Percentiles rank a stretch among this genome's conserved stretches.
phyloP scores from a whole-genome alignment of 2,888 invertebrate genomes.

The Luperina testacea region DNA sequence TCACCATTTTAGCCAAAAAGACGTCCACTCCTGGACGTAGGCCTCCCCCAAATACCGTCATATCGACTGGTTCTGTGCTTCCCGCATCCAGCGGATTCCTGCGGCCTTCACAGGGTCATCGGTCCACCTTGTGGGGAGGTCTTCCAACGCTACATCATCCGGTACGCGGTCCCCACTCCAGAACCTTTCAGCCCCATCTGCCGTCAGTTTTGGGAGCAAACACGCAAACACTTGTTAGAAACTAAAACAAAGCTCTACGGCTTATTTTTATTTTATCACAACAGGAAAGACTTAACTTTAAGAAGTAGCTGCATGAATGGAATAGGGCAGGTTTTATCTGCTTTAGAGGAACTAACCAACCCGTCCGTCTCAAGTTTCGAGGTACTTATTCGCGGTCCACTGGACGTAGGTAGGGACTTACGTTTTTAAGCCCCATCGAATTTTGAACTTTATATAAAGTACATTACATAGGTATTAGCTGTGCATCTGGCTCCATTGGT shows the following conservation, averaged over 20 bases:
- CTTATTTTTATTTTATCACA: not conserved
- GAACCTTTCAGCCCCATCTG: not conserved
- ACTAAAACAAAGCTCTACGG: not conserved
- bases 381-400: constrained; percentile 25
- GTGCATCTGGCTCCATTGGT: not conserved
- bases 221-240: not conserved
- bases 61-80: not conserved
- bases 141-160: too few relatives aligned
- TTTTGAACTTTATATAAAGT: constrained; percentile 15
- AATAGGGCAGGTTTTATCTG: not conserved
- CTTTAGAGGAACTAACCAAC: constrained; percentile 9
- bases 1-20: too few relatives aligned
- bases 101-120: not conserved
- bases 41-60: not conserved
- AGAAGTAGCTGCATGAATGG: constrained; percentile 14
- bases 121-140: not conserved
- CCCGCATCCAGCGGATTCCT: not conserved
- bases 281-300: not conserved
- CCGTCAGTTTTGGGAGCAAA: not conserved
- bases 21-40: too few relatives aligned
- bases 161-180: not conserved
- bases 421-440: not conserved
- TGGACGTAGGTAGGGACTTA: not conserved
- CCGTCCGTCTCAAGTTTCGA: constrained; percentile 10
- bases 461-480: not conserved